phyloP scores from a whole-genome alignment of 1,140 invertebrate genomes.

The Periplaneta americana region DNA sequence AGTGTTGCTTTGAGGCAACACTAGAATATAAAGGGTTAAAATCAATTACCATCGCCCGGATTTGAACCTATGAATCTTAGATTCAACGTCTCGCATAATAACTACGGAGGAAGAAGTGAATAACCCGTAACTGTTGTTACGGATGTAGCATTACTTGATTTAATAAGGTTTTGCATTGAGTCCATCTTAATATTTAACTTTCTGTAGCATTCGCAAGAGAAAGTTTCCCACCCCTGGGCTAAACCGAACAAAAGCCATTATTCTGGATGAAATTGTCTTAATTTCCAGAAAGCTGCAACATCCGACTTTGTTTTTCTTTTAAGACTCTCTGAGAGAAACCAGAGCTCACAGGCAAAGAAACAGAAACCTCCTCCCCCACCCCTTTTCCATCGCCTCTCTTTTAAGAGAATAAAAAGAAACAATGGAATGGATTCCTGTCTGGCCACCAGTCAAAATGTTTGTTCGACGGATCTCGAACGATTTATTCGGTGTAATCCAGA shows the following conservation, averaged over 20 bases:
- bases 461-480: slow-evolving; percentile 5
- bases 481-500: slow-evolving; percentile 8
- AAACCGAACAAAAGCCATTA: neutral
- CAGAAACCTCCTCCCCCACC: neutral
- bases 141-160: no score
- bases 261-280: neutral
- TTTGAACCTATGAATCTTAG: no score
- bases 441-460: slow-evolving; percentile 12
- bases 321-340: neutral
- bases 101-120: no score
- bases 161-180: no score
- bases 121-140: no score
- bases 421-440: neutral
- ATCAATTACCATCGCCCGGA: no score
- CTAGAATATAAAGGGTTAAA: no score
- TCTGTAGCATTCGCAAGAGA: no score
- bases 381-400: neutral
- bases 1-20: no score
- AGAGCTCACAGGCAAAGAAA: neutral
- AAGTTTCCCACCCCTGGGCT: no score
- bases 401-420: neutral
- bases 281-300: neutral
- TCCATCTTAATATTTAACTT: no score
- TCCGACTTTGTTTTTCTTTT: neutral
- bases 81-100: no score